phyloP scores from a whole-genome alignment of 2,797 vertebrate genomes.

The Rhabdomys pumilio region DNA sequence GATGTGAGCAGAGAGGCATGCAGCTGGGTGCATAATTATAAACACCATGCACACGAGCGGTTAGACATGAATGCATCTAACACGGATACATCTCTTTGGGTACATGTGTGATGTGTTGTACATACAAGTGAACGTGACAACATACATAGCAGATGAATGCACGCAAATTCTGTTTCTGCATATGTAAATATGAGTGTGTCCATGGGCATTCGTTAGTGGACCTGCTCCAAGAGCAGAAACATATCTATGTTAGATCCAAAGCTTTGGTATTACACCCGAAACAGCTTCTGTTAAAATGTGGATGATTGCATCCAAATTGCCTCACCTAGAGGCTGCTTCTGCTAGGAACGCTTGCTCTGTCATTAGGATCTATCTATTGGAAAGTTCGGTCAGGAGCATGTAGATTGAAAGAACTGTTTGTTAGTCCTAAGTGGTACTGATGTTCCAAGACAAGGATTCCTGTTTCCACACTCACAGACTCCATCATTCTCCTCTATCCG shows the following conservation, averaged over 20 bases:
- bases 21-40: not conserved
- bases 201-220: not conserved
- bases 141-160: not conserved
- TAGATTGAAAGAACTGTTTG: constrained; percentile 68
- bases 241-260: not conserved
- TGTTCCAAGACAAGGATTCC: constrained; percentile 72
- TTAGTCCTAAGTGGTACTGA: constrained; percentile 76
- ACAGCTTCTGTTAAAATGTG: constrained; percentile 77
- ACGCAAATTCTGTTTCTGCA: not conserved
- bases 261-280: constrained; percentile 53
- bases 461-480: not conserved
- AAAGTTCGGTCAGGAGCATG: constrained; percentile 84
- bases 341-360: constrained; percentile 82
- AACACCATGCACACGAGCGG: not conserved
- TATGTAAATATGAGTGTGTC: not conserved
- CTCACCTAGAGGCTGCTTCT: constrained; percentile 85
- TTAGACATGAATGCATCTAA: not conserved
- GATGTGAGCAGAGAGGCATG: not conserved
- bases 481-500: not conserved
- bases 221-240: not conserved
- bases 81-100: not conserved
- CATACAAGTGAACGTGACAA: not conserved
- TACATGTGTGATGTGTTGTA: not conserved
- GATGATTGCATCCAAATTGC: constrained; percentile 81
- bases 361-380: constrained; percentile 83